Conservation (phyloP, 2,113 vertebrate genomes). For the Pachyramphus minor region DNA sequence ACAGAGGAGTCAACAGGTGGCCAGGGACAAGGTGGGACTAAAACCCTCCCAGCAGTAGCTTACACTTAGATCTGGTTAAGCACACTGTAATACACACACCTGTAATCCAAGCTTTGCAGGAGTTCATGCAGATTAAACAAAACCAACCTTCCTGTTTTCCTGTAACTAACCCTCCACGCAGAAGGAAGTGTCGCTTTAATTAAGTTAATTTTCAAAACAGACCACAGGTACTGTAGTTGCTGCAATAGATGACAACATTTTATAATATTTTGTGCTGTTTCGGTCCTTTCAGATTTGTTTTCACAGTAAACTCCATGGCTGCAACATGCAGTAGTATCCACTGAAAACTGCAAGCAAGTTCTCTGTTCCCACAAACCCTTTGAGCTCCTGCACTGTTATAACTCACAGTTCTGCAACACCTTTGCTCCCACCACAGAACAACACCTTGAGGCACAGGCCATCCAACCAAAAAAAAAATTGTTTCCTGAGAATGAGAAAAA, state of each 20-base stretch:
- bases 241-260: not conserved
- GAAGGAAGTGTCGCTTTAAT: not conserved
- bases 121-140: not conserved
- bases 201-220: not conserved
- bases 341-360: not conserved
- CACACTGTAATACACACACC: not conserved
- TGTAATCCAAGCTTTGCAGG: not conserved
- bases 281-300: not conserved
- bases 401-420: not conserved
- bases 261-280: not conserved
- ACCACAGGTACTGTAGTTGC: not conserved
- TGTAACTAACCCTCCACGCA: not conserved
- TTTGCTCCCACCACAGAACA: not conserved
- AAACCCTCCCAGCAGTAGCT: not conserved
- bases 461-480: not conserved
- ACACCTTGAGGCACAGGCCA: not conserved
- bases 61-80: not conserved
- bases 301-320: not conserved
- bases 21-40: not conserved
- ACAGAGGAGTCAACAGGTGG: not conserved
- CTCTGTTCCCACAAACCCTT: not conserved
- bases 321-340: not conserved
- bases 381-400: not conserved
- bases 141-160: not conserved
- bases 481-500: not conserved